phyloP scores from a whole-genome alignment of 2,113 vertebrate species.

The Alethe diademata region DNA sequence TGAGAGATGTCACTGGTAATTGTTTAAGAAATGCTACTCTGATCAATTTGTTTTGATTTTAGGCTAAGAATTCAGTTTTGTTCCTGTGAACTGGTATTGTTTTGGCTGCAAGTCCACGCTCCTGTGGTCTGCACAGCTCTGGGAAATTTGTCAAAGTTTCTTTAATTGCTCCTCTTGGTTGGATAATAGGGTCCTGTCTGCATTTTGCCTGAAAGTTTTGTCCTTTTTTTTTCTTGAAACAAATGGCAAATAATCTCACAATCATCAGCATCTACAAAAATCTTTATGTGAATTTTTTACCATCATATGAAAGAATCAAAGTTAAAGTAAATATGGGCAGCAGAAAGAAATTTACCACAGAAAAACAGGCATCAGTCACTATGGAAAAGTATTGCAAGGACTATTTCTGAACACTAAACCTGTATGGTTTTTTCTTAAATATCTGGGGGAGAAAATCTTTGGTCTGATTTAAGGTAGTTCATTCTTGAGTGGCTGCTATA shows the following conservation, averaged over 20 bases:
- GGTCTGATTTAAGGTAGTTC: background rate
- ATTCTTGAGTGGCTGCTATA: background rate
- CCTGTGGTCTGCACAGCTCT: background rate
- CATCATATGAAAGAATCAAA: background rate
- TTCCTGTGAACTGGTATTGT: background rate
- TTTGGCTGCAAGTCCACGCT: background rate
- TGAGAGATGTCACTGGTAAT: background rate
- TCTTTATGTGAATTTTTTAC: background rate
- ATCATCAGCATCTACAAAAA: background rate
- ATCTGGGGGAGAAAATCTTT: background rate
- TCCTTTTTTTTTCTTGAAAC: background rate
- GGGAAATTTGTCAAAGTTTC: background rate
- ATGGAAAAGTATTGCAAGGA: background rate
- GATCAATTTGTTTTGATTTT: background rate
- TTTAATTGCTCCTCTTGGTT: background rate
- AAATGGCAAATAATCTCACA: background rate
- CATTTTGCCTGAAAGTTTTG: background rate
- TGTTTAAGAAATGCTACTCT: background rate
- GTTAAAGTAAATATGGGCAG: background rate
- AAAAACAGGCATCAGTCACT: constrained; percentile 11
- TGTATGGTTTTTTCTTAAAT: background rate
- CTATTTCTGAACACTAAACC: background rate
- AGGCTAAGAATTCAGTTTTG: background rate
- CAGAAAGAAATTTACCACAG: background rate
- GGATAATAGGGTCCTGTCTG: background rate